A percentile compares a stretch with the other conserved stretches of the same genome.
Conservation (phyloP, 2,797 vertebrate species). For the Peromyscus attwateri region DNA sequence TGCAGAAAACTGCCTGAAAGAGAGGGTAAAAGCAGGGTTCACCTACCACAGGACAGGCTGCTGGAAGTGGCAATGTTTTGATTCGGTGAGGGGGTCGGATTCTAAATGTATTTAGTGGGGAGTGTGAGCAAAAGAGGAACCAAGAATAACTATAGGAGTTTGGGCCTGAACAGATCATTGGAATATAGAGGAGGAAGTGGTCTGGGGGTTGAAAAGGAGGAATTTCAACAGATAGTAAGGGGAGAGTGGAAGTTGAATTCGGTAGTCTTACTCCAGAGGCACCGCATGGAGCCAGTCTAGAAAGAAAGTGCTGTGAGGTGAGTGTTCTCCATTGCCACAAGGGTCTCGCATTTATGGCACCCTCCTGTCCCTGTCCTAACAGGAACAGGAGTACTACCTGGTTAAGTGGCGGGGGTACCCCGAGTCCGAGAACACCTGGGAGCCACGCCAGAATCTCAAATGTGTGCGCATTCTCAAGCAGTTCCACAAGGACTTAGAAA, state of each 20-base stretch:
- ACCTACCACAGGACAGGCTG: not conserved
- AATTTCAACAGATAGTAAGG: not conserved
- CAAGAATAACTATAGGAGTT: slow-evolving; percentile 25
- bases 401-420: slow-evolving; percentile 95
- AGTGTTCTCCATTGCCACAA: not conserved
- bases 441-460: slow-evolving; percentile 93
- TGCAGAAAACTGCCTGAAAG: not conserved
- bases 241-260: not conserved
- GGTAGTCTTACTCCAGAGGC: slow-evolving; percentile 7
- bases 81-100: not conserved
- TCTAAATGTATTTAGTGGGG: not conserved
- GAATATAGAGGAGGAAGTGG: not conserved
- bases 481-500: slow-evolving; percentile 92
- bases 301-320: not conserved
- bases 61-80: not conserved
- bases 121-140: not conserved
- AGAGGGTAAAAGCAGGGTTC: not conserved
- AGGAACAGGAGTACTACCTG: slow-evolving; percentile 93
- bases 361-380: not conserved
- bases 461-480: slow-evolving; percentile 91
- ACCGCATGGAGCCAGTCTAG: slow-evolving; percentile 1
- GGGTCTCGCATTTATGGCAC: slow-evolving; percentile 25
- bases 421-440: slow-evolving; percentile 92
- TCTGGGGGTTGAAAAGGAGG: slow-evolving; percentile 40
- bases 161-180: not conserved